phyloP scores from a whole-genome alignment of 2,797 vertebrate species.

The Rachycentron canadum region DNA sequence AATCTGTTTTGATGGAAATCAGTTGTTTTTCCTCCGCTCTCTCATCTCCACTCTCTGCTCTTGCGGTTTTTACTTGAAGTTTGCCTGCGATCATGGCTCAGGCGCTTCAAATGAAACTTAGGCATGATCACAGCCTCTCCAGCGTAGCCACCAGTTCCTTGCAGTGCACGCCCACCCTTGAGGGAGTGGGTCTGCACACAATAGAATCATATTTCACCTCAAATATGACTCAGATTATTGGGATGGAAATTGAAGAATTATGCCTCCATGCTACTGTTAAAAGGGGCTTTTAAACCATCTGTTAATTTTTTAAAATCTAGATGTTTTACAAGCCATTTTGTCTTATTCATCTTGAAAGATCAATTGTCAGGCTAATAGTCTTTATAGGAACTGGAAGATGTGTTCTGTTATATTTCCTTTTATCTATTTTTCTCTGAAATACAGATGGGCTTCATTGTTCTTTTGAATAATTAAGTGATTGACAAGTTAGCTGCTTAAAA shows the following conservation, averaged over 20 bases:
- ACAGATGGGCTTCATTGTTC: slow-evolving; percentile 41
- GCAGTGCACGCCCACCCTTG: slow-evolving; percentile 32
- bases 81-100: slow-evolving; percentile 71
- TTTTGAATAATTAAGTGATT: slow-evolving; percentile 13
- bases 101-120: slow-evolving; percentile 74
- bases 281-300: slow-evolving; percentile 35
- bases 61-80: slow-evolving; percentile 77
- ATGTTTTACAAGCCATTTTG: slow-evolving; percentile 36
- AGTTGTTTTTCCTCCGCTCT: slow-evolving; percentile 76
- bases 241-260: slow-evolving; percentile 40
- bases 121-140: slow-evolving; percentile 78
- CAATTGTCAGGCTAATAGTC: slow-evolving; percentile 44
- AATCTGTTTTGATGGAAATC: slow-evolving; percentile 88
- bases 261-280: slow-evolving; percentile 26
- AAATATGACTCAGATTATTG: slow-evolving; percentile 47
- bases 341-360: slow-evolving; percentile 44
- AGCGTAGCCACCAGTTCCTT: slow-evolving; percentile 68
- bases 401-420: slow-evolving; percentile 32
- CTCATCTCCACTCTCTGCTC: slow-evolving; percentile 72
- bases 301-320: slow-evolving; percentile 49
- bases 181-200: slow-evolving; percentile 50
- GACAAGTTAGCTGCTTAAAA: slow-evolving; percentile 24
- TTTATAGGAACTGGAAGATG: slow-evolving; percentile 24
- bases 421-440: slow-evolving; percentile 30
- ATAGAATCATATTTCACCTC: slow-evolving; percentile 52